Conservation (phyloP, 2,888 invertebrate genomes). For the Thymelicus sylvestris region DNA sequence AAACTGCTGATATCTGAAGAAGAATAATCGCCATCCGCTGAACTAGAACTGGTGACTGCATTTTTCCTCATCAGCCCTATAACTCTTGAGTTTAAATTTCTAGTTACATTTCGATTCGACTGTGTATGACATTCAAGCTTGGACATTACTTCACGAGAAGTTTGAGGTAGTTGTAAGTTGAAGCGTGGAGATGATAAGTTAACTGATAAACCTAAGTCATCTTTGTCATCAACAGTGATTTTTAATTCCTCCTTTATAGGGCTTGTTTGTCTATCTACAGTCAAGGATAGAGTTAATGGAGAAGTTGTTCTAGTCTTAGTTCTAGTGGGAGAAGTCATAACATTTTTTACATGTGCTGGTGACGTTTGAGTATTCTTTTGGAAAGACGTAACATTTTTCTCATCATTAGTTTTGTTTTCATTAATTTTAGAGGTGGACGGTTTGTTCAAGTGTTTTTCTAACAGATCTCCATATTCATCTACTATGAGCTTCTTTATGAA, state of each 20-base stretch:
- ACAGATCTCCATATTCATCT: constrained; percentile 72
- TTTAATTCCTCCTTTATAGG: constrained; percentile 58
- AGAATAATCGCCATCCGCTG: constrained; percentile 66
- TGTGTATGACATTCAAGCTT: constrained; percentile 52
- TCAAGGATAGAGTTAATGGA: constrained; percentile 58
- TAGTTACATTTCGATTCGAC: constrained; percentile 4
- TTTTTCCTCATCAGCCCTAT: constrained; percentile 6
- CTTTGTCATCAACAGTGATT: constrained; percentile 49
- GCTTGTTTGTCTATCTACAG: constrained; percentile 70
- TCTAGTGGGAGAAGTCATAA: constrained; percentile 77
- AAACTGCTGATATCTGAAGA: constrained; percentile 78
- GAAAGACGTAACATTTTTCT: constrained; percentile 57
- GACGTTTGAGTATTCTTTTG: constrained; percentile 80
- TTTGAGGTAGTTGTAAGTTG: constrained; percentile 70
- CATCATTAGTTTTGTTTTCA: constrained; percentile 18
- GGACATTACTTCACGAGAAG: constrained; percentile 64
- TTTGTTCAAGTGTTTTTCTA: constrained; percentile 70
- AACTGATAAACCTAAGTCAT: constrained; percentile 67
- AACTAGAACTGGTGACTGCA: constrained; percentile 62
- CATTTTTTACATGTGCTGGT: constrained; percentile 70
- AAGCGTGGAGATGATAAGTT: constrained; percentile 77
- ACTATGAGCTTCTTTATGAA: constrained; percentile 75
- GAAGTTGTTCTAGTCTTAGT: constrained; percentile 77
- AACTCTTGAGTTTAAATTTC: neutral
- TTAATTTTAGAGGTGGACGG: constrained; percentile 64